Percentiles rank a stretch among this genome's conserved stretches.
Evolutionary conservation across 2,797 vertebrate genomes (phyloP).

Genomic region (Hydrolagus colliei): DNA sequence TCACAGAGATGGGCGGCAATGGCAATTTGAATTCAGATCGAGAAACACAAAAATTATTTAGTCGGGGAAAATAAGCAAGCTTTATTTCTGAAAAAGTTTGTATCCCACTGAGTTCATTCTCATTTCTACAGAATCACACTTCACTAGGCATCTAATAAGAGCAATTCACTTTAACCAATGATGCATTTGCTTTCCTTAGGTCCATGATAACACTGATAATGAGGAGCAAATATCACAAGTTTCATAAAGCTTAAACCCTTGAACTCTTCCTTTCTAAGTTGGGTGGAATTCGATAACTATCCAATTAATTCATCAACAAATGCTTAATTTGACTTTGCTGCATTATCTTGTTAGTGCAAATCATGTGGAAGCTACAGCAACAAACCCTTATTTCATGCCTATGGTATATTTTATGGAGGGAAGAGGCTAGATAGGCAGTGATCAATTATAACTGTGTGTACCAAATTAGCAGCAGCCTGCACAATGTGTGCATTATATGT

Average conservation of each 20-base stretch:
- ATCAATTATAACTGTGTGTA: not conserved
- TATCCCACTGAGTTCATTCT: not conserved
- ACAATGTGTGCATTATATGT: not conserved
- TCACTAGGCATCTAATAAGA: not conserved
- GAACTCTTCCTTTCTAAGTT: not conserved
- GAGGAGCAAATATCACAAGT: not conserved
- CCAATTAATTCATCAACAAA: not conserved
- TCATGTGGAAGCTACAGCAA: no score
- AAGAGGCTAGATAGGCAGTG: no score
- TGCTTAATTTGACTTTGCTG: not conserved
- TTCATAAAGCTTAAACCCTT: not conserved
- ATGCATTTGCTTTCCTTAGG: not conserved
- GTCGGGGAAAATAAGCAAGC: not conserved
- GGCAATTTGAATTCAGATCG: no score
- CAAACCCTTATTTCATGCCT: no score
- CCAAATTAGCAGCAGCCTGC: not conserved
- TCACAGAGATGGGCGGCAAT: no score
- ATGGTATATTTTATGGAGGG: no score
- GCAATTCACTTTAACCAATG: not conserved
- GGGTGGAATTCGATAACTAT: not conserved
- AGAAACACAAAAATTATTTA: not conserved
- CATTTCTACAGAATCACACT: not conserved
- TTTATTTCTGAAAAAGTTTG: not conserved
- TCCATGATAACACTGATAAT: not conserved
- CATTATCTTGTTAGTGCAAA: no score